Evolutionary conservation across 2,797 vertebrate species (phyloP).

Genomic region (Hybognathus amarus): DNA sequence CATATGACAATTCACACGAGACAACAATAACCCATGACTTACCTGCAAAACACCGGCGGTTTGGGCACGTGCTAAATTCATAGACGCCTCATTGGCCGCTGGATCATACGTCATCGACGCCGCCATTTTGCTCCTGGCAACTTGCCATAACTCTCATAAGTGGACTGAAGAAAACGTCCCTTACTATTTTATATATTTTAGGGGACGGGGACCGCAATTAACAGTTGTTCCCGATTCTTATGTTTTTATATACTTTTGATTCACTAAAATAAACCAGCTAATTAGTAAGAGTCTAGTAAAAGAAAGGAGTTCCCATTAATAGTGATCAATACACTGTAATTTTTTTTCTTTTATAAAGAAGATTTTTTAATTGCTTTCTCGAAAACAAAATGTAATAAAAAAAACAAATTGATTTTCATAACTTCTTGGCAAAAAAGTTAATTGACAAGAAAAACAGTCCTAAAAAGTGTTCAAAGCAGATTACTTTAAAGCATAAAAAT

Average conservation of each 20-base stretch:
- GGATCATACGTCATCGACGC: no score
- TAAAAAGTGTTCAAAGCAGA: slow-evolving; percentile 1
- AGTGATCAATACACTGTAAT: neutral
- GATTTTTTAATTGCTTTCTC: neutral
- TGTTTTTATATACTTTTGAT: neutral
- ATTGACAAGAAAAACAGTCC: neutral
- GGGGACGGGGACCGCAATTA: neutral
- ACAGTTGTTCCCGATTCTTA: neutral
- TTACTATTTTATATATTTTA: no score
- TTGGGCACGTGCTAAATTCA: no score
- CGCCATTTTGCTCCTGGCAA: no score
- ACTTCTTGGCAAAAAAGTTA: neutral
- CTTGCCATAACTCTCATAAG: no score
- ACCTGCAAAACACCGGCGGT: neutral
- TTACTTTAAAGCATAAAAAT: slow-evolving; percentile 7
- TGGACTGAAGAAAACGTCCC: no score
- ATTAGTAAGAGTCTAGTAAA: neutral
- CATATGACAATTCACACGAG: neutral
- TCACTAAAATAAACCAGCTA: neutral
- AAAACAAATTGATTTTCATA: neutral
- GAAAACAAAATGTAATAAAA: neutral
- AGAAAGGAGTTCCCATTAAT: neutral
- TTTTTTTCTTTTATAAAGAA: neutral
- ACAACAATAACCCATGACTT: neutral
- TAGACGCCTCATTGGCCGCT: no score